Conservation (phyloP, 1,140 invertebrate genomes). For the Akabosia matsudoensis region DNA sequence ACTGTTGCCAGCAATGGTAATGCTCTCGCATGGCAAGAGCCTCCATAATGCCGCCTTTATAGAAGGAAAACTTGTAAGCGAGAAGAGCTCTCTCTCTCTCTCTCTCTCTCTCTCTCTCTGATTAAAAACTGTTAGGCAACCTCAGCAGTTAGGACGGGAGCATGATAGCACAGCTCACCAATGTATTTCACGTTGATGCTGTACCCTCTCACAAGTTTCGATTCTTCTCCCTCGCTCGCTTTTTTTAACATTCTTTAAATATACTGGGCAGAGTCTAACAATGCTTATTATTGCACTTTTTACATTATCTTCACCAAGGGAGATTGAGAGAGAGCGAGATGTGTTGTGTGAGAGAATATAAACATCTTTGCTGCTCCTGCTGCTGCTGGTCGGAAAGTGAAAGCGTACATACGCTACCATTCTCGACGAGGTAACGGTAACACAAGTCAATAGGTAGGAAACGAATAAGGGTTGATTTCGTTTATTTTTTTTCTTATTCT, state of each 20-base stretch:
- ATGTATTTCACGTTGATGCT: background rate
- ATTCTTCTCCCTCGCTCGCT: constrained; percentile 5
- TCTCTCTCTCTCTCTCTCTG: no score
- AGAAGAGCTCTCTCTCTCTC: background rate
- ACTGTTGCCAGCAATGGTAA: no score
- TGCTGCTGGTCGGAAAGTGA: constrained; percentile 18
- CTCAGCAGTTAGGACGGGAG: no score
- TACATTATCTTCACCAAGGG: no score
- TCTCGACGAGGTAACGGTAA: constrained; percentile 9
- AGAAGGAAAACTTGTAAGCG: no score
- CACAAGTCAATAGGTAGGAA: background rate
- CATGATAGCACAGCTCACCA: background rate
- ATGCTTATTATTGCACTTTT: no score
- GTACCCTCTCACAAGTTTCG: background rate
- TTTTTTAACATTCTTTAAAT: background rate
- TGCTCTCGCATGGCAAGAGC: no score
- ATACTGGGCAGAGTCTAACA: background rate
- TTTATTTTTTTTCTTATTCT: background rate
- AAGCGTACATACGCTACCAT: constrained; percentile 7
- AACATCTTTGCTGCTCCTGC: no score
- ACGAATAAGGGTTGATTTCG: constrained; percentile 18
- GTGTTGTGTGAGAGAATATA: background rate
- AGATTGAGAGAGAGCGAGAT: background rate
- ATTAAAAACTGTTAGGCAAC: no score
- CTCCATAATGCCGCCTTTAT: no score